Evolutionary conservation across 2,113 vertebrate genomes (phyloP).

Genomic region (Dryoscopus gambensis): DNA sequence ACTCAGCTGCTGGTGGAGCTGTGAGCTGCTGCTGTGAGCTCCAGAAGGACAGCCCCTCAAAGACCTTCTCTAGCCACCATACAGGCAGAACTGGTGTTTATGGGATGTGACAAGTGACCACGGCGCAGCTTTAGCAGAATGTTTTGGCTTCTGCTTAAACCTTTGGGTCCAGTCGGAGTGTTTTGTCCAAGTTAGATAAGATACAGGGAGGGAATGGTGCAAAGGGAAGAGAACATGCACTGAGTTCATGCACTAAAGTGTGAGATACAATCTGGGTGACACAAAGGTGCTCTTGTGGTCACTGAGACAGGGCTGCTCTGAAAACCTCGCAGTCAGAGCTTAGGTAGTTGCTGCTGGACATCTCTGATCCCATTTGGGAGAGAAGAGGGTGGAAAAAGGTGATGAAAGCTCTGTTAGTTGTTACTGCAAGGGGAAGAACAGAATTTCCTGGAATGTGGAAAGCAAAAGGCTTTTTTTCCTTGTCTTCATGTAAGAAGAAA

Average conservation of each 20-base stretch:
- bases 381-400: neutral
- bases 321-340: neutral
- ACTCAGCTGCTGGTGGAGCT: neutral
- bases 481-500: neutral
- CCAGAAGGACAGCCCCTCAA: neutral
- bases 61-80: rapidly evolving
- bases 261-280: neutral
- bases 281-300: neutral
- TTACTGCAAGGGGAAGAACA: neutral
- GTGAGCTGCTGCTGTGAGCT: neutral
- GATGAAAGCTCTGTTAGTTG: neutral
- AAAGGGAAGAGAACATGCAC: neutral
- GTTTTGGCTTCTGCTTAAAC: neutral
- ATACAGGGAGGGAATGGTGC: neutral
- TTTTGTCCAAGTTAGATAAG: neutral
- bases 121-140: neutral
- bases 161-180: neutral
- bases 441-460: neutral
- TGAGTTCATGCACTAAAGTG: neutral
- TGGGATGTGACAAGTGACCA: neutral
- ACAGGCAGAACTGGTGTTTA: neutral
- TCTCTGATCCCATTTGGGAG: neutral
- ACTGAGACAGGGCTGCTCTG: neutral
- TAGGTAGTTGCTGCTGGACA: neutral
- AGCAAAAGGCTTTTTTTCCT: neutral